Base-by-base conservation (phyloP, 1,140 invertebrate species). In the Mylabris phalerata region DNA sequence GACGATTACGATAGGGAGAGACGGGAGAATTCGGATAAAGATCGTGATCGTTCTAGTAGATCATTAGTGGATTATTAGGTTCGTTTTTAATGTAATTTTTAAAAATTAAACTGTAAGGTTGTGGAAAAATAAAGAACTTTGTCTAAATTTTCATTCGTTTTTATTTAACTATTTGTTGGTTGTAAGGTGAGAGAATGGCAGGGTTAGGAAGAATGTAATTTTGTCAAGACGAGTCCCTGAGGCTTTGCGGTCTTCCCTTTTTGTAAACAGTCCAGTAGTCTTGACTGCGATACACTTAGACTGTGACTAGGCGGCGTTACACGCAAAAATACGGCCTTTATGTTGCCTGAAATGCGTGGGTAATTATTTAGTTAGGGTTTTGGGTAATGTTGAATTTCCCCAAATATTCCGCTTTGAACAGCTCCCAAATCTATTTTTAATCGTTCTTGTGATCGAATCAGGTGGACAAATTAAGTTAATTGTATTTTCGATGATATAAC, bases 191-290 rank as follows among this genome's bases (percentile, higher is more conserved):
- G 50, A 62, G 63, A 59, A 61, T 63, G 61, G 57, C 55, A 56
- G 64, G 63, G 57, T 67, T 62, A 57, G 65, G 66, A 73, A 73
- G 71, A 73, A 73, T 72, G 71, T 72, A 73, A 73, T 73, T 73
- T 73, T 67, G 65, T 60, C 61, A 63, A 66, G 70, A 73, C 71
- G 71, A 67, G 65, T 68, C 71, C 70, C 70, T 39, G 42, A 66
- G 69, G 70, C 56, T 42, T 66, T 68, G 68, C 65, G 68, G 67
- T 67, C 64, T 66, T 69, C 68, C 68, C 68, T 70, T 70, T 70
- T 70, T 67, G 59, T 67, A 70, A 70, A 69, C 66, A 67, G 68
- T 71, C 68, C 64, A 50, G 19, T 19, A 19, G 59, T 50, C 50
- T 42, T 45, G 61, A 59, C 63, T 63, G 58, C 54, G 39, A 38